Conservation (phyloP, 2,113 vertebrate species). For the Eulemur rufifrons region DNA sequence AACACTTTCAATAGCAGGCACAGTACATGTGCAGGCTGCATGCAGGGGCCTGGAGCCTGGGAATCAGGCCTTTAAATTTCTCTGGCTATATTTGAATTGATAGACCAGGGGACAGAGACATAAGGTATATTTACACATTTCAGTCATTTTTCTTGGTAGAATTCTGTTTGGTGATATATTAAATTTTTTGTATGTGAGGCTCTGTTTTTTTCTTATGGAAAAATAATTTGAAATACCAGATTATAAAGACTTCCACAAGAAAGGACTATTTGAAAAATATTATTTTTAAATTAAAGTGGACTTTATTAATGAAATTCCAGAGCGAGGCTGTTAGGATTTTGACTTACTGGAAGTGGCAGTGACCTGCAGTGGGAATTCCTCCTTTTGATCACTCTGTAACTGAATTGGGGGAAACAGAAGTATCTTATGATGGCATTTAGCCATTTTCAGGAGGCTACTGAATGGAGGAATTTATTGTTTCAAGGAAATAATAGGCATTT, state of each 20-base stretch:
- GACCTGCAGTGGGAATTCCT: not conserved
- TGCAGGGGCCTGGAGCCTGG: constrained; percentile 33
- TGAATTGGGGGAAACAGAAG: not conserved
- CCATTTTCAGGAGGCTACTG: constrained; percentile 67
- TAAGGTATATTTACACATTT: constrained; percentile 19
- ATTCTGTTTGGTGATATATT: constrained; percentile 24
- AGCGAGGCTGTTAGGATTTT: not conserved
- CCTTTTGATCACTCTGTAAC: constrained; percentile 32
- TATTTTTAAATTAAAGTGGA: not conserved
- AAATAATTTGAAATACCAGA: not conserved
- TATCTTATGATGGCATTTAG: constrained; percentile 10
- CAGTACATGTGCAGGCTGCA: constrained; percentile 55
- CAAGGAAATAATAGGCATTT: constrained; percentile 68
- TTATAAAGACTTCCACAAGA: constrained; percentile 35
- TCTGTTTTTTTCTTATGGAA: not conserved
- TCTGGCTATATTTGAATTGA: constrained; percentile 67
- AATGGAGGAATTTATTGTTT: constrained; percentile 52
- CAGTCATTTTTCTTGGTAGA: constrained; percentile 38
- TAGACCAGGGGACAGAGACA: constrained; percentile 26
- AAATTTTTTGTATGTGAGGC: not conserved
- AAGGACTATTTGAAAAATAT: not conserved
- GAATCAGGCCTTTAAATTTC: constrained; percentile 51
- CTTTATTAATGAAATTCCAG: not conserved
- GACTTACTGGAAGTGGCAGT: not conserved
- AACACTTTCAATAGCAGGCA: constrained; percentile 79